Evolutionary conservation across 2,113 vertebrate species (phyloP), one percentile per base, ranked within the genome.

Genomic region (Suricata suricatta): DNA sequence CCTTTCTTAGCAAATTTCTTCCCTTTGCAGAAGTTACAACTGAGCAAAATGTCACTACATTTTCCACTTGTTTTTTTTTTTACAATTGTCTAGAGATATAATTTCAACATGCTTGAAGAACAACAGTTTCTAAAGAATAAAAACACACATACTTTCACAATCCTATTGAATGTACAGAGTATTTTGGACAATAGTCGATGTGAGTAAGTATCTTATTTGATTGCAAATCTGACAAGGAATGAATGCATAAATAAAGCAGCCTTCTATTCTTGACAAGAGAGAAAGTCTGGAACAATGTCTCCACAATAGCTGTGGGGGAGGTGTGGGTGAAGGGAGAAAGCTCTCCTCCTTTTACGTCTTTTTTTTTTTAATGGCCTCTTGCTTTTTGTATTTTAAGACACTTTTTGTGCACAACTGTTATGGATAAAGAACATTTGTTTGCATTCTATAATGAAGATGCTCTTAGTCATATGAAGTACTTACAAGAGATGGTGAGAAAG

Each of bases 1-100:
- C 83, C 44, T 93, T 97, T 98, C 92, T 83, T 98, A 98, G 97
- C 97, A 98, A 93, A 96, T 71, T 19, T 10, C 50, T 90, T 90
- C 41, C 3, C 41, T 96, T 95, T 92, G 38, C 93, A 97, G 69
- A 97, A 97, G 77, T 95, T 96, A 88, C 72, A 97, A 96, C 95
- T 96, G 85, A 98, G 82, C 76, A 96, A 97, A 98, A 93, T 94
- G 66, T 96, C 60, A 69, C 3, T 15, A n/a, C 35, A 72, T 33
- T 97, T 98, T 95, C 54, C 21, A 80, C 94, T 98, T 97, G 60
- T 71, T 10, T 97, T 85, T 95, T 82, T 94, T 98, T 98, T 96
- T 82, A 80, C 81, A 95, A 66, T 90, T n/a, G 31, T 72, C 96
- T 60, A 87, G 83, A 97, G 79, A 81, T 95, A 81, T 95, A 93